Evolutionary conservation across 2,888 invertebrate species (phyloP), one percentile per base, ranked within the genome.

Genomic region (Augiades crinisus): DNA sequence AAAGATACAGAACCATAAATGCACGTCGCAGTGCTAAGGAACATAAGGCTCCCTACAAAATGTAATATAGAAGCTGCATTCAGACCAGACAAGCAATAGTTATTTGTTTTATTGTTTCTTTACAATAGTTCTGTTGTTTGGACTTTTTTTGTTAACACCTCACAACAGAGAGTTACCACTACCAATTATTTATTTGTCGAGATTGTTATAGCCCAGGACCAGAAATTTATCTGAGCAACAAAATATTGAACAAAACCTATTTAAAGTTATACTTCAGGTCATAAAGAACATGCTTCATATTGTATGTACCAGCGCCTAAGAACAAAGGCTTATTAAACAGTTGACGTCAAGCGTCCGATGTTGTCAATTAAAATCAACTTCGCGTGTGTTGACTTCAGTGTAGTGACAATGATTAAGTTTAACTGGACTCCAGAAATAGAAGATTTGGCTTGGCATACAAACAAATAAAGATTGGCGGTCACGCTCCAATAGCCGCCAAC

Each of bases 401-500:
- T n/a, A 10, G 3, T 27, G 17, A 45, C 45, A 34, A 33, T 14
- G 22, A 45, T 24, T 10, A 34, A 36, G 7, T 5, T 33, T 10
- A 44, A 17, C 12, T 30, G 6, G 21, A 44, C 21, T 10, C 8
- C 31, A 17, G 30, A 56, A 44, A 58, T n/a, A 62, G 69, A 61
- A 64, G 64, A 61, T 56, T 51, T 60, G 19, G 10, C 44, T 47
- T 57, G 10, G 57, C 59, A 61, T 57, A 63, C 64, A 59, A 63
- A 66, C 61, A 66, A 71, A 75, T 71, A 65, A 68, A 68, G 59
- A 67, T 64, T 64, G 65, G 57, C 64, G 58, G 63, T 54, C 60
- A 60, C 59, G 62, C 43, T 55, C 58, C 53, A 38, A 30, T 55
- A 47, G 51, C 37, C 47, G 54, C 53, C 34, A 55, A 56, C 51